phyloP scores from a whole-genome alignment of 35 echinoderm and acorn worm species.

The Stichopus chloronotus region DNA sequence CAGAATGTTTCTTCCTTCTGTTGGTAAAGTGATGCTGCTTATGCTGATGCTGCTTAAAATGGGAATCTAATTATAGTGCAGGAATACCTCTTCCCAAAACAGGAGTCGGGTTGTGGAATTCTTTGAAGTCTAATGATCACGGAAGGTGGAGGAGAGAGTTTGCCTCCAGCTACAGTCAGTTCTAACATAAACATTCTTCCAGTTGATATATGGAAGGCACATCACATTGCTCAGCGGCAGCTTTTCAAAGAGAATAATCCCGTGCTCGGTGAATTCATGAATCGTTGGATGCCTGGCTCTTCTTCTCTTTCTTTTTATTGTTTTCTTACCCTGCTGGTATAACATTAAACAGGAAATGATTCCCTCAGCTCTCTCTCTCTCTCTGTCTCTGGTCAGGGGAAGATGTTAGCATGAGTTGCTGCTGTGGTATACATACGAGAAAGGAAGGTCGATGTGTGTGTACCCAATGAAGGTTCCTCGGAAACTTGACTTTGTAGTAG shows the following conservation, averaged over 20 bases:
- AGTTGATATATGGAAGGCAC: conserved; percentile 36
- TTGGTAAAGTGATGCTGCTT: no score
- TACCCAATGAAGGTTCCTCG: not conserved
- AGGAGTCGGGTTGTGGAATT: not conserved
- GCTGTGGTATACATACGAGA: not conserved
- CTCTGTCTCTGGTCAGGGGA: not conserved
- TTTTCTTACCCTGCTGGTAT: not conserved
- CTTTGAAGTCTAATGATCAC: conserved; percentile 1
- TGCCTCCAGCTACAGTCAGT: conserved; percentile 1
- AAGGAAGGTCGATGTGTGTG: not conserved
- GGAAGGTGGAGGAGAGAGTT: not conserved
- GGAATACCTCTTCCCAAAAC: conserved; percentile 13
- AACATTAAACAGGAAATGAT: conserved; percentile 49
- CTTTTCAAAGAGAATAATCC: conserved; percentile 7
- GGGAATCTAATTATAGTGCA: conserved; percentile 17
- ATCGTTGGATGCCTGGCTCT: not conserved
- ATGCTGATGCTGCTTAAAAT: not conserved
- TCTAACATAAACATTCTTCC: conserved; percentile 38
- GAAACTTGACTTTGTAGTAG: not conserved
- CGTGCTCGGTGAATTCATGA: not conserved
- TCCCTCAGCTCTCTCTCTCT: not conserved
- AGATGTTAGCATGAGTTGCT: not conserved
- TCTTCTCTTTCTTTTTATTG: not conserved
- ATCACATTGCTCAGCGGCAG: conserved; percentile 29
- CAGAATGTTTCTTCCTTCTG: no score